Percentiles rank a stretch among this genome's conserved stretches.
These are phyloP conservation scores for Nomada fabriciana DNA, from an alignment of 2,888 invertebrate species.

Conservation along the genomic window DNA sequence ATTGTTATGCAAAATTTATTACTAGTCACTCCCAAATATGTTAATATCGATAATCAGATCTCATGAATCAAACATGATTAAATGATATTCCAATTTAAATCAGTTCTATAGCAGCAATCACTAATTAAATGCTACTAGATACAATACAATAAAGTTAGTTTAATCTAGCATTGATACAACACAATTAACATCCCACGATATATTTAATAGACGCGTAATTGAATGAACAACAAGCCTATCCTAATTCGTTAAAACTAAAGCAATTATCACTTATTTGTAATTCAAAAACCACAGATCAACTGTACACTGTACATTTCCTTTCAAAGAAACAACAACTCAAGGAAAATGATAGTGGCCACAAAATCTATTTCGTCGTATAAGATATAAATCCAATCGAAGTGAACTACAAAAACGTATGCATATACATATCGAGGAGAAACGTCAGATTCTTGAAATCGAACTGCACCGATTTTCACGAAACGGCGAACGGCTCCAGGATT, in stretches of 20 bases:
- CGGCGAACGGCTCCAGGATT: conserved; percentile 29
- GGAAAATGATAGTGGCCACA: neutral
- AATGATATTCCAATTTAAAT: neutral
- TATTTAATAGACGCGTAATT: too few relatives aligned
- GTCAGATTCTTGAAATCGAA: conserved; percentile 9
- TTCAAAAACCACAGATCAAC: too few relatives aligned
- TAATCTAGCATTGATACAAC: too few relatives aligned
- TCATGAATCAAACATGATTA: neutral
- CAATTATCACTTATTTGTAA: too few relatives aligned
- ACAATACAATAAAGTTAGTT: neutral
- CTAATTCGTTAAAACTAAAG: too few relatives aligned
- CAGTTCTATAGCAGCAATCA: too few relatives aligned
- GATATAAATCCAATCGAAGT: neutral
- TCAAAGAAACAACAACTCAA: too few relatives aligned
- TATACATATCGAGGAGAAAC: neutral
- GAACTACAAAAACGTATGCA: neutral
- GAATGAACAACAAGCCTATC: too few relatives aligned
- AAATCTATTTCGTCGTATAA: neutral
- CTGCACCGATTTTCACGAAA: conserved; percentile 32
- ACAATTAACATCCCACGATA: too few relatives aligned
- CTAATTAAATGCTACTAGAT: neutral
- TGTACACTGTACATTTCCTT: too few relatives aligned
- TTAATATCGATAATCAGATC: conserved; percentile 1
- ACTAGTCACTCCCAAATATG: neutral
- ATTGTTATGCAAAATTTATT: neutral